Evolutionary conservation across 2,113 vertebrate species (phyloP).

Genomic region (Clarias gariepinus): DNA sequence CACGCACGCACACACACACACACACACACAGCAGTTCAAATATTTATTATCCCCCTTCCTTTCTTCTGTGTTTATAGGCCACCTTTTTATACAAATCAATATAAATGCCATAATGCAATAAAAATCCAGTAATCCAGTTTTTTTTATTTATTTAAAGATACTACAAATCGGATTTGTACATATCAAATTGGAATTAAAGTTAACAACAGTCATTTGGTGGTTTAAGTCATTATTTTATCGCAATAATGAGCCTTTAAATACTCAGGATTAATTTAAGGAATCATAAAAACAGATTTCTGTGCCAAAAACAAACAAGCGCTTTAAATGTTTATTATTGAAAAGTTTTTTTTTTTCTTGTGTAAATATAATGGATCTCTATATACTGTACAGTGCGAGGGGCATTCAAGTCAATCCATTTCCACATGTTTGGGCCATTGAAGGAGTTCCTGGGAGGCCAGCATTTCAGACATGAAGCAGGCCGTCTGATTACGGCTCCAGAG

Average conservation of each 20-base stretch:
- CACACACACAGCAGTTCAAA: neutral
- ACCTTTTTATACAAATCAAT: neutral
- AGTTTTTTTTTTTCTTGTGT: neutral
- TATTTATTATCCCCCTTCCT: neutral
- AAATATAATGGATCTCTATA: neutral
- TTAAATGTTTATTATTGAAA: neutral
- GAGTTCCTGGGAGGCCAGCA: no score
- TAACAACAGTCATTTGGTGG: neutral
- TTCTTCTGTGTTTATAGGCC: neutral
- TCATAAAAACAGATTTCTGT: neutral
- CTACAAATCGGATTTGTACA: neutral
- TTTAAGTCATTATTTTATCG: no score
- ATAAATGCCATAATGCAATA: neutral
- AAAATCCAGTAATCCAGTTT: neutral
- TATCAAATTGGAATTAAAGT: neutral
- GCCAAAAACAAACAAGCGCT: neutral
- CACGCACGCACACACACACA: neutral
- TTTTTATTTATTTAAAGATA: neutral
- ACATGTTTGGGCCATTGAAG: no score
- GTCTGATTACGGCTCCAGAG: no score
- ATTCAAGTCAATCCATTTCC: no score
- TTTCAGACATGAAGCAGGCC: no score
- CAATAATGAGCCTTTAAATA: no score
- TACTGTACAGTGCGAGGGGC: no score
- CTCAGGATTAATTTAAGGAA: neutral